Conservation (phyloP, 2,888 invertebrate genomes). For the Euplagia quadripunctaria region DNA sequence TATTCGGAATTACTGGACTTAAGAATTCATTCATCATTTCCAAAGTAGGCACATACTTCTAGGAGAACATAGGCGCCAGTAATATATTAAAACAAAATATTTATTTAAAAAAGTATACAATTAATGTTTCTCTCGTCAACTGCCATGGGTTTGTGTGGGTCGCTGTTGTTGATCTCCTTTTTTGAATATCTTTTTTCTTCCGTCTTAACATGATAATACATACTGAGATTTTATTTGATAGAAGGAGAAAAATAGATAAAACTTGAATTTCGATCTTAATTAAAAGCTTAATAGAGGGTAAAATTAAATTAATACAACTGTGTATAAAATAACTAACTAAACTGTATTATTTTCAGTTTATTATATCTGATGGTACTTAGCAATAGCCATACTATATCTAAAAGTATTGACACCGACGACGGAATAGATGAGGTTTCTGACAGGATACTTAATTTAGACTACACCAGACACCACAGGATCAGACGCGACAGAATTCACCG, state of each 20-base stretch:
- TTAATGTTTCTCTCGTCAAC: not conserved
- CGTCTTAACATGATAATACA: not conserved
- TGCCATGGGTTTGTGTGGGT: not conserved
- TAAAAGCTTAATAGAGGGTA: not conserved
- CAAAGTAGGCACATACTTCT: too few relatives aligned
- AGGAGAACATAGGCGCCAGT: too few relatives aligned
- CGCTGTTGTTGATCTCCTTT: not conserved
- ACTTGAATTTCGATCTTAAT: not conserved
- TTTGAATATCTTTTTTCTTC: too few relatives aligned
- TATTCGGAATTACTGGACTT: too few relatives aligned
- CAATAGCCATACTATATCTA: constrained; percentile 73
- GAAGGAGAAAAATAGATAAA: not conserved
- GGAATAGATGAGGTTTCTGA: constrained; percentile 56
- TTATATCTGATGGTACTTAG: constrained; percentile 76
- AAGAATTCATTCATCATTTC: too few relatives aligned
- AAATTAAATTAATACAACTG: not conserved
- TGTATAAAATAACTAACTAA: not conserved
- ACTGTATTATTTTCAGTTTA: constrained; percentile 67
- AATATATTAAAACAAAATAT: too few relatives aligned
- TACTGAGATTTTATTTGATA: not conserved
- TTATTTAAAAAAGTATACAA: too few relatives aligned
- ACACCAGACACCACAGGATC: constrained; percentile 33
- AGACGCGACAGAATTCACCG: constrained; percentile 44
- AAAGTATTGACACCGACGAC: constrained; percentile 65
- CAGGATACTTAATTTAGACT: constrained; percentile 49